Evolutionary conservation across 2,113 vertebrate genomes (phyloP).

Genomic region (Clarias magur): DNA sequence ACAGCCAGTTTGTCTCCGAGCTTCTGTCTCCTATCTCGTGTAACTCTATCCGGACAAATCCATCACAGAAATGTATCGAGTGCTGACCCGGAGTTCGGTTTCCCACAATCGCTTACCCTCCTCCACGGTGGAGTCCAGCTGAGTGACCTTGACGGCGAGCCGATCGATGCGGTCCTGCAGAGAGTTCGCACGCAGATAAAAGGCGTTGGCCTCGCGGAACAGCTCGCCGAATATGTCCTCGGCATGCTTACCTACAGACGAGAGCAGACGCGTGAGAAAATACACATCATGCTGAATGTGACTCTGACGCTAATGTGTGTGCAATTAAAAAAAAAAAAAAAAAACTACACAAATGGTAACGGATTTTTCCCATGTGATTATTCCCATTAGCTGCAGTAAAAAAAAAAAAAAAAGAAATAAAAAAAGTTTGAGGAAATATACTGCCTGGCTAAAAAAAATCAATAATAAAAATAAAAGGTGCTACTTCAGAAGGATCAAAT

Average conservation of each 20-base stretch:
- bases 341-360: too few relatives aligned
- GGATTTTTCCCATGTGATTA: neutral
- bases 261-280: neutral
- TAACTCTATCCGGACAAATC: constrained; percentile 36
- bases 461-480: too few relatives aligned
- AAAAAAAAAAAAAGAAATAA: neutral
- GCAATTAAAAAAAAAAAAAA: too few relatives aligned
- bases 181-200: constrained; percentile 95
- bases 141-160: constrained; percentile 96
- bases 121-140: constrained; percentile 97
- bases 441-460: too few relatives aligned
- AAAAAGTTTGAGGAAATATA: too few relatives aligned
- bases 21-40: constrained; percentile 15
- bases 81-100: constrained; percentile 17
- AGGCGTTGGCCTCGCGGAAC: constrained; percentile 95
- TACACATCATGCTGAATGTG: neutral
- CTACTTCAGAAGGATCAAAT: too few relatives aligned
- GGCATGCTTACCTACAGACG: constrained; percentile 88
- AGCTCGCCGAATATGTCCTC: constrained; percentile 98
- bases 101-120: constrained; percentile 83
- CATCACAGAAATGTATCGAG: constrained; percentile 3
- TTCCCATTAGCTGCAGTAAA: neutral
- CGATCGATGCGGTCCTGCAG: constrained; percentile 98
- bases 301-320: neutral
- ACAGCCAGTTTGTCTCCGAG: constrained; percentile 9